A percentile compares a stretch with the other conserved stretches of the same genome.
These are phyloP conservation scores for Loris lydekkerianus DNA, from an alignment of 2,797 vertebrate genomes.

Conservation along the genomic window DNA sequence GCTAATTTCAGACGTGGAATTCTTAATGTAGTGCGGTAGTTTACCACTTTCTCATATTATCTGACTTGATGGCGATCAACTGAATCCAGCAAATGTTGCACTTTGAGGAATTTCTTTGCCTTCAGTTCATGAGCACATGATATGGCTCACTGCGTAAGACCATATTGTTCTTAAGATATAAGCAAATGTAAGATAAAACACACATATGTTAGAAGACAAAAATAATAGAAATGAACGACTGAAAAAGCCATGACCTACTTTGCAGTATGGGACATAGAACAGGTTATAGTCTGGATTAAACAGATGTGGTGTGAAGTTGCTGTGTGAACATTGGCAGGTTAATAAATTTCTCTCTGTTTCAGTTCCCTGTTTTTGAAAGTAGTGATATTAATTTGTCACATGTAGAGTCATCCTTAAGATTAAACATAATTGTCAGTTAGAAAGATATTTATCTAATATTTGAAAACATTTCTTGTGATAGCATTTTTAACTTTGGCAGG, in stretches of 20 bases:
- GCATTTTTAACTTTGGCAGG: not conserved
- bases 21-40: slow-evolving; percentile 43
- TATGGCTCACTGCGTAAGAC: not conserved
- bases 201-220: not conserved
- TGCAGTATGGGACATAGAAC: not conserved
- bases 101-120: not conserved
- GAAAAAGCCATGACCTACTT: not conserved
- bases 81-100: slow-evolving; percentile 10
- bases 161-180: not conserved
- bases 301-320: not conserved
- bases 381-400: not conserved
- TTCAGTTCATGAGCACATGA: not conserved
- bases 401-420: not conserved
- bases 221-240: not conserved
- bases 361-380: not conserved
- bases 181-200: not conserved
- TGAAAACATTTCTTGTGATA: slow-evolving; percentile 25
- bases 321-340: not conserved
- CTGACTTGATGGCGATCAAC: slow-evolving; percentile 8
- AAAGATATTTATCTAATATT: not conserved
- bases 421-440: not conserved
- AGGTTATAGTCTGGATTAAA: not conserved
- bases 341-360: not conserved
- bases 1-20: slow-evolving; percentile 77
- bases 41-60: slow-evolving; percentile 57